Evolutionary conservation across 2,888 invertebrate species (phyloP), one percentile per base, ranked within the genome.

Genomic region (Tipula lateralis): DNA sequence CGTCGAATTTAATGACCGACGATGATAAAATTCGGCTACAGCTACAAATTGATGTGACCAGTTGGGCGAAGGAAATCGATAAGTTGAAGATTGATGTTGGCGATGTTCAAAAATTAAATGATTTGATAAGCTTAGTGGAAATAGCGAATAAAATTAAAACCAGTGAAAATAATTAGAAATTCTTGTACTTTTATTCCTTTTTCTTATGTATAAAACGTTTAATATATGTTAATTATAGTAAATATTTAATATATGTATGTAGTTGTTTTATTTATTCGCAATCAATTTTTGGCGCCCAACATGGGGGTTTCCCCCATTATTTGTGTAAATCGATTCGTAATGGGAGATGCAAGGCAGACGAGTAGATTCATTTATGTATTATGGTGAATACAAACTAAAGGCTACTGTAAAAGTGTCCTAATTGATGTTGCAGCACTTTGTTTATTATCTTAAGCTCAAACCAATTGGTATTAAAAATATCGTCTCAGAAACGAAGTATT

Each of bases 21-120:
- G 98, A 98, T 88, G 97, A 97, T 88, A 99, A 99, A 91, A 99
- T 99, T 88, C 92, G 98, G 82, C 92, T 95, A 85, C 99, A 99
- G 89, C 92, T 99, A 36, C 94, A 94, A 87, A 93, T 97, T 24
- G 99, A 99, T 91, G 96, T 97, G 0, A 92, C 92, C 81, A 92
- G 93, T 86, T 98, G 96, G 89, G 92, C 93, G 16, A 91, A 92
- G 86, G 93, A 93, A 88, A 91, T 94, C 34, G 91, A 91, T 85
- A 90, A 91, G n/a, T 88, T 94, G 29, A 90, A 90, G 83, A 90
- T 94, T 85, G 89, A 92, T 88, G 91, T 92, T 87, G 89, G 91
- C 86, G 92, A 91, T 88, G 91, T 94, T 85, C 91, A 92, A 80
- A 92, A 93, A 88, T 91, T 94, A 86, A 89, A 91, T 84, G 93